Conservation (phyloP, 2,888 invertebrate genomes). For the Zygaena filipendulae region DNA sequence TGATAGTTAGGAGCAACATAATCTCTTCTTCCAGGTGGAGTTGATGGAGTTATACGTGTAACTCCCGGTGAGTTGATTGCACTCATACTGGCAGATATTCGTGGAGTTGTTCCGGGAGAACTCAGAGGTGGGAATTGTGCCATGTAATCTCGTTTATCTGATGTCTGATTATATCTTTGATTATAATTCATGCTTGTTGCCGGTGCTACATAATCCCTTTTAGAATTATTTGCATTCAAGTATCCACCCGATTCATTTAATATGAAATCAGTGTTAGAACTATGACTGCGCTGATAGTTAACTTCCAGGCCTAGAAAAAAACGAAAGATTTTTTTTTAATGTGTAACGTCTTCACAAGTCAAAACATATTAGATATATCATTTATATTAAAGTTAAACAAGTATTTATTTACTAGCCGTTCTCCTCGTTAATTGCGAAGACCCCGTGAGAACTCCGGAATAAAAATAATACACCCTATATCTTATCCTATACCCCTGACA, state of each 20-base stretch:
- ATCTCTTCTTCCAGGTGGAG: slow-evolving; percentile 26
- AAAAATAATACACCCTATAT: too few species aligned
- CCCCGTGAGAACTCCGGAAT: too few species aligned
- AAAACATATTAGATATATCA: too few species aligned
- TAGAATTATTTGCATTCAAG: slow-evolving; percentile 21
- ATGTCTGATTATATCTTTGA: slow-evolving; percentile 13
- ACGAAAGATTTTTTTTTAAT: too few species aligned
- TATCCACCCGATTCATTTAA: slow-evolving; percentile 40
- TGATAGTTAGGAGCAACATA: slow-evolving; percentile 27
- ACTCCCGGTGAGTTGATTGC: too few species aligned
- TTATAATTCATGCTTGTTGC: slow-evolving; percentile 13
- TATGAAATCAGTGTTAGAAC: slow-evolving; percentile 46
- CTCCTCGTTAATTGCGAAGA: too few species aligned
- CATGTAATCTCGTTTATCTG: slow-evolving; percentile 37
- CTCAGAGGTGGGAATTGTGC: slow-evolving; percentile 31
- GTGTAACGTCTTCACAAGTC: too few species aligned
- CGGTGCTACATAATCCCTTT: slow-evolving; percentile 27
- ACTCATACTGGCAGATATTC: too few species aligned
- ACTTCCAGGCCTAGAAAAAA: too few species aligned
- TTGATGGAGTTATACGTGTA: slow-evolving; percentile 10
- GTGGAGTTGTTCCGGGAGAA: slow-evolving; percentile 12
- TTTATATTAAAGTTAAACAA: too few species aligned
- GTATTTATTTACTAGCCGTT: too few species aligned
- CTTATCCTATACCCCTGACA: too few species aligned
- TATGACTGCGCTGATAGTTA: slow-evolving; percentile 32